phyloP scores from a whole-genome alignment of 2,888 invertebrate genomes.

The Drosophila atripex region DNA sequence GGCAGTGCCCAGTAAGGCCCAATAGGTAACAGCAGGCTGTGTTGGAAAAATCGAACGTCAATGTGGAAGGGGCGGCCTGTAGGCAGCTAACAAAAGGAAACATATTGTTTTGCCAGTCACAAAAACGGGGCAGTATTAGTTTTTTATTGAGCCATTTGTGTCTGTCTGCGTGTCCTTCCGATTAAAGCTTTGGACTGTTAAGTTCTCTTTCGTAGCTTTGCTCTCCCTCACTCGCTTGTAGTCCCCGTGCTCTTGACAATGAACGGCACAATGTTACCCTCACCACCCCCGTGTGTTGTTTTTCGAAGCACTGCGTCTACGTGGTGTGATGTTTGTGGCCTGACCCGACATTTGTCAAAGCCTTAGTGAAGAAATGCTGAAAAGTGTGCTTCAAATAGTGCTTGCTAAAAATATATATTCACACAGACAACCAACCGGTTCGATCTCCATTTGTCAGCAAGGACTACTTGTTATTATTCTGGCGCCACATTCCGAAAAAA shows the following conservation, averaged over 20 bases:
- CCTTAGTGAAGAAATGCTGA: constrained; percentile 5
- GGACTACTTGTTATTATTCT: neutral
- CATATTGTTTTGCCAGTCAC: neutral
- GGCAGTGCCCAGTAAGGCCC: constrained; percentile 3
- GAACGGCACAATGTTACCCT: constrained; percentile 42
- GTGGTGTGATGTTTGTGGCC: constrained; percentile 11
- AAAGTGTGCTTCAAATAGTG: constrained; percentile 54
- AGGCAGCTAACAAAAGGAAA: neutral
- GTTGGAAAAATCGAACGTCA: constrained; percentile 35
- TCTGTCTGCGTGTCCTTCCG: constrained; percentile 7
- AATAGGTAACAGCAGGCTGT: constrained; percentile 19
- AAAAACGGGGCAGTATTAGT: neutral
- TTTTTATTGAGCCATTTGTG: constrained; percentile 21
- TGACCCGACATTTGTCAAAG: constrained; percentile 21
- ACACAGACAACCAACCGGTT: neutral
- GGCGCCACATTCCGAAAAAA: neutral
- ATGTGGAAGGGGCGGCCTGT: neutral
- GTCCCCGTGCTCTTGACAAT: constrained; percentile 56
- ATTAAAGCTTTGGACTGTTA: constrained; percentile 5
- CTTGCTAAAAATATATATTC: constrained; percentile 20
- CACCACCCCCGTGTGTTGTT: neutral
- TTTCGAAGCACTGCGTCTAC: neutral
- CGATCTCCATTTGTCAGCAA: neutral
- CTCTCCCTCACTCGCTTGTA: constrained; percentile 1
- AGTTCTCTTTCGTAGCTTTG: constrained; percentile 5